These are phyloP conservation scores for Elephantulus edwardii DNA, from an alignment of 2,113 vertebrate species.

Conservation along the genomic window DNA sequence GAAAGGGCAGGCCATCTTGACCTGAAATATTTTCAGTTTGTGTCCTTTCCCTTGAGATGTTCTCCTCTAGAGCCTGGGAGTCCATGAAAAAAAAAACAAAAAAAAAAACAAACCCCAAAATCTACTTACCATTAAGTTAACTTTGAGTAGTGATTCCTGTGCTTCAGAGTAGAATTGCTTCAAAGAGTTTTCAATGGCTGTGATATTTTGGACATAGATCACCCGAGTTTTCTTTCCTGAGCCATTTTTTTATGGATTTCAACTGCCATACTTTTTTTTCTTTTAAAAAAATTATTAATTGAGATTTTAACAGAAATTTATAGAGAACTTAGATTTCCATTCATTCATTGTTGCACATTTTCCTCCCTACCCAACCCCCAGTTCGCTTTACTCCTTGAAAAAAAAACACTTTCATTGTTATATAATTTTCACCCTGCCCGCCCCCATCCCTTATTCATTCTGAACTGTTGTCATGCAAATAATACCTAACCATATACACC, in stretches of 20 bases:
- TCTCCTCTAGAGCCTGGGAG: conserved; percentile 17
- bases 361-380: too few species aligned
- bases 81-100: not conserved
- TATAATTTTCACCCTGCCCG: too few species aligned
- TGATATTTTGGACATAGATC: not conserved
- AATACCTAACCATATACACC: too few species aligned
- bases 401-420: too few species aligned
- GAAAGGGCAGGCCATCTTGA: conserved; percentile 53
- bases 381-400: too few species aligned
- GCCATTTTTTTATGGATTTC: not conserved
- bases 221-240: not conserved
- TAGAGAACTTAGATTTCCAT: too few species aligned
- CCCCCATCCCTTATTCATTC: not conserved
- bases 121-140: not conserved
- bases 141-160: not conserved
- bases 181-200: not conserved
- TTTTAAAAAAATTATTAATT: not conserved
- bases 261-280: not conserved
- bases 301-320: not conserved
- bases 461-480: too few species aligned
- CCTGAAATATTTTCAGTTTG: conserved; percentile 32
- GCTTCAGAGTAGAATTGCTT: not conserved
- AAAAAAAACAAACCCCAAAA: too few species aligned
- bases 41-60: conserved; percentile 42
- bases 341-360: too few species aligned